Base-by-base conservation (phyloP, 2,888 invertebrate genomes). In the Mythimna albipuncta region DNA sequence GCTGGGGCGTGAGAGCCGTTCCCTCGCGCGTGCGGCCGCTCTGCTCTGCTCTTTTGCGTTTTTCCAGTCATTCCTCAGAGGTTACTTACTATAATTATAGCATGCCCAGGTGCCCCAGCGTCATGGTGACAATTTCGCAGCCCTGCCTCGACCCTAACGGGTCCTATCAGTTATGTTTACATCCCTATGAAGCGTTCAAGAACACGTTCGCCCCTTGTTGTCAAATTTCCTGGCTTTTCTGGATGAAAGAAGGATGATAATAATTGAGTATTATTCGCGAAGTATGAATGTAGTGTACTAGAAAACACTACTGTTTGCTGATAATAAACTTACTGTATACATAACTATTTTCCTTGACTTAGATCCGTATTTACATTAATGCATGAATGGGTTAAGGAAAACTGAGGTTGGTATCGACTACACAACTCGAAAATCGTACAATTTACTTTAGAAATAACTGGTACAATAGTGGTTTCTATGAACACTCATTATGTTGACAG, bases 361-460 rank as follows among this genome's bases (percentile, higher is more conserved):
- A 72, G 76, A 79, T 79, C 79, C 79, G 72, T 79, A 76, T 79
- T 79, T 63, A 79, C 64, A 59, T 76, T 68, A 66, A 72, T 72
- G 76, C 79, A 79, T 79, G 79, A 79, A 79, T 76, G 79, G 26
- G 32, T 79, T 76, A 72, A 79, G 79, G 79, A 79, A 79, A 79
- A 79, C 32, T 38, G 38, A 59, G 50, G 6, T 65, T 38, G 38
- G n/a, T 72, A 65, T 35, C n/a, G 11, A 21, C 47, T 47, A 19
- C n/a, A 55, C 21, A 50, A 79, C 64, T 72, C 26, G 54, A 76
- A 76, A 72, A 77, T 47, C 54, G 9, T 55, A 62, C 26, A 63
- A 77, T 80, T 67, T 64, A 13, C 63, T 66, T 69, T 55, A 76
- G 35, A 55, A 65, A 65, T 70, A 77, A 64, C 65, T 70, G 41